Evolutionary conservation across 2,113 vertebrate genomes (phyloP).

Genomic region (Mesoclemmys tuberculata): DNA sequence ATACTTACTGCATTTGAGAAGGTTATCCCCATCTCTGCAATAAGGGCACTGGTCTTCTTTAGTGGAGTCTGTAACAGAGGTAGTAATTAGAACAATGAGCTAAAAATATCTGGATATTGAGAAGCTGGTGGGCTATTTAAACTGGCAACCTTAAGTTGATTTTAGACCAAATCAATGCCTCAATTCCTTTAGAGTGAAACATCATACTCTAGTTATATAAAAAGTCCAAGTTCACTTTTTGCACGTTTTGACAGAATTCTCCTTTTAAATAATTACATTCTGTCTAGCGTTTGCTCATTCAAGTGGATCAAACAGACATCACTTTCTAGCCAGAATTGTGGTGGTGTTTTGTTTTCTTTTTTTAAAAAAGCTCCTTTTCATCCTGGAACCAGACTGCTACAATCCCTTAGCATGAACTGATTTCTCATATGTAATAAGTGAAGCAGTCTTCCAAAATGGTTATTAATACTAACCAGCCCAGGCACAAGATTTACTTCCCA

Average conservation of each 20-base stretch:
- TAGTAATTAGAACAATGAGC: neutral
- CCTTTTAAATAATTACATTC: neutral
- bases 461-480: neutral
- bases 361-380: neutral
- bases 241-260: neutral
- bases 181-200: neutral
- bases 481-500: neutral
- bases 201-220: neutral
- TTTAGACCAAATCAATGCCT: neutral
- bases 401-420: neutral
- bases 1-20: conserved; percentile 91
- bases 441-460: neutral
- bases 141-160: rapidly evolving
- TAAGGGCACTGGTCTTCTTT: conserved; percentile 90
- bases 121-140: neutral
- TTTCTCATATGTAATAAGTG: neutral
- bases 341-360: neutral
- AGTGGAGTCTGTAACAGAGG: conserved; percentile 86
- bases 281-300: neutral
- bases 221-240: neutral
- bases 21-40: conserved; percentile 90
- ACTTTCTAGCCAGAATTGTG: neutral
- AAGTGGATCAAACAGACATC: neutral
- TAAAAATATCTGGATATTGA: rapidly evolving
- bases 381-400: neutral